Percentiles rank a stretch among this genome's conserved stretches.
These are phyloP conservation scores for Entomyzon cyanotis DNA, from an alignment of 2,113 vertebrate species.

Conservation along the genomic window DNA sequence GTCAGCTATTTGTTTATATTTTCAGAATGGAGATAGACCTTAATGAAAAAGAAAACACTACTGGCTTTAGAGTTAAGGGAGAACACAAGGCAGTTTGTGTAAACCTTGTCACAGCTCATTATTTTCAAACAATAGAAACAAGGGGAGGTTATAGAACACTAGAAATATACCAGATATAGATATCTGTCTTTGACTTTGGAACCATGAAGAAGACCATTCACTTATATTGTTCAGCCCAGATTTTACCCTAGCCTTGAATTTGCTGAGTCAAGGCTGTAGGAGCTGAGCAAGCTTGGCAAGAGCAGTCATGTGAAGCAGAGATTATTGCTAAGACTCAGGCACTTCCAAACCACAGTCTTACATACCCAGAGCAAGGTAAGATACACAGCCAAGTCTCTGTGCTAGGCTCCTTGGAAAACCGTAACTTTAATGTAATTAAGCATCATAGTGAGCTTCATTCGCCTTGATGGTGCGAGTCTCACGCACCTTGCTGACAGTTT, in stretches of 20 bases:
- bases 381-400: neutral
- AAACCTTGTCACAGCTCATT: neutral
- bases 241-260: neutral
- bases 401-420: neutral
- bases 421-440: slow-evolving; percentile 39
- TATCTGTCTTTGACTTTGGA: neutral
- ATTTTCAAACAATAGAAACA: neutral
- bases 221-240: neutral
- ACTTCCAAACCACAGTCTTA: neutral
- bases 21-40: neutral
- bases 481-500: slow-evolving; percentile 15
- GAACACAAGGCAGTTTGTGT: neutral
- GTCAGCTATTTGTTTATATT: neutral
- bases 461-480: neutral
- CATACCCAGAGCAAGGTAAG: neutral
- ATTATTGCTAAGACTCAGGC: neutral
- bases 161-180: neutral
- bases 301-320: neutral
- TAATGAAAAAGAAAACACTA: neutral
- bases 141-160: neutral
- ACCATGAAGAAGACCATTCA: neutral
- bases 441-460: neutral
- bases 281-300: neutral
- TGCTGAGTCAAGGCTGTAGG: neutral
- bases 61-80: neutral